Evolutionary conservation across 2,888 invertebrate genomes (phyloP), one percentile per base, ranked within the genome.

Genomic region (Lamproptera curius): DNA sequence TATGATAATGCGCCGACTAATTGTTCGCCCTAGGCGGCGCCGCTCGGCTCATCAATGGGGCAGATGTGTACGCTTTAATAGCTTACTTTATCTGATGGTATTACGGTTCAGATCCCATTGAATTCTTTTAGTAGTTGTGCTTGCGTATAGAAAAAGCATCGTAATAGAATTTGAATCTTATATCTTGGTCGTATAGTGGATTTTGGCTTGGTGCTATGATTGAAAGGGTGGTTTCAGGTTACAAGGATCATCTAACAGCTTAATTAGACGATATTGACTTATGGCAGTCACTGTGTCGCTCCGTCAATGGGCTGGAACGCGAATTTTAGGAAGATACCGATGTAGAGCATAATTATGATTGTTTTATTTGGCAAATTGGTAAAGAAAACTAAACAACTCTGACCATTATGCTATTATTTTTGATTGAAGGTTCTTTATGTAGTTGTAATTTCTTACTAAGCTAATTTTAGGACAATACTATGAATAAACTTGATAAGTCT

Each of bases 1-100:
- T 34, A 39, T 20, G 45, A 5, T 39, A 45, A 45, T 45, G 33
- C 16, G 39, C 17, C 31, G 45, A 39, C 39, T 45, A 45, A 45
- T 45, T 45, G 45, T 15, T 31, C 10, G 45, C 45, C 38, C 37
- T 34, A 33, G 45, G 38, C 45, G 45, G 33, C 44, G 28, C 37
- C 38, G 37, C 16, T 2, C 16, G 16, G 1, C 6, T 17, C 20
- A 20, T 41, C 41, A 41, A 41, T 41, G 41, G 33, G 17, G 9
- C 8, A 13, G 5, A 15, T 17, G n/a, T 11, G 11, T 6, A 13
- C 16, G 15, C n/a, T 6, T 16, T 20, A 16, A 41, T 2, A 14
- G 1, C 2, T 16, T 8, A 41, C 41, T 16, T 39, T 41, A 41
- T 13, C 6, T 9, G 4, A 1, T 10, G 13, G 9, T 4, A 16